Evolutionary conservation across 2,797 vertebrate genomes (phyloP).

Genomic region (Salmo trutta): DNA sequence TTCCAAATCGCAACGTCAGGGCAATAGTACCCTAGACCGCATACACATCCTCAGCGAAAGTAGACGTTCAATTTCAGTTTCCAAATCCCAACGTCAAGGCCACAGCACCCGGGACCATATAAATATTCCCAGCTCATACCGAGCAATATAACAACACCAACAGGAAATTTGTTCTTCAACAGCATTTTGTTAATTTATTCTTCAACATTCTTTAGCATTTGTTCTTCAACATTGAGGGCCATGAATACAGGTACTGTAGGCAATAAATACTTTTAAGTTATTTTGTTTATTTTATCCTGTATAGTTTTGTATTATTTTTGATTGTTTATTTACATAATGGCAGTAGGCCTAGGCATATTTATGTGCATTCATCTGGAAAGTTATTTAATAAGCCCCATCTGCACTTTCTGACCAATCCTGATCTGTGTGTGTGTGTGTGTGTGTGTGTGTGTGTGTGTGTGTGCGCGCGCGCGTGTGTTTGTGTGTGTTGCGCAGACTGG

Average conservation of each 20-base stretch:
- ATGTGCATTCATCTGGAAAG: neutral
- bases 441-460: neutral
- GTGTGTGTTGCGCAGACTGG: constrained; percentile 51
- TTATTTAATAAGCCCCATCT: too few relatives aligned
- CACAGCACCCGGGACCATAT: neutral
- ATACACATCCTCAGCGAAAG: neutral
- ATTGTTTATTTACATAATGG: neutral
- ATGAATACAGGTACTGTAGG: constrained; percentile 51
- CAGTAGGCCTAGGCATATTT: neutral
- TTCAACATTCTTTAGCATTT: neutral
- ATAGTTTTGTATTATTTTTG: neutral
- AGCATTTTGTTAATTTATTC: neutral
- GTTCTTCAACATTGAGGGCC: constrained; percentile 3
- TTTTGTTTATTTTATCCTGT: neutral
- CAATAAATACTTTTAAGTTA: rapidly evolving
- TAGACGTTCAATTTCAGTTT: neutral
- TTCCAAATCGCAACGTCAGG: constrained; percentile 13
- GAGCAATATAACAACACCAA: neutral
- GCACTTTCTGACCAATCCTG: constrained; percentile 13
- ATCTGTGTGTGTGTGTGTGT: neutral
- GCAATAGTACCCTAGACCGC: too few relatives aligned
- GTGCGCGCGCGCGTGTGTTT: neutral
- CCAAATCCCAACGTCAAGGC: neutral
- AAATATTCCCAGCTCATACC: neutral
- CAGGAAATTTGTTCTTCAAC: neutral